Evolutionary conservation across 2,888 invertebrate species (phyloP).

Genomic region (Platycheirus rosarum): DNA sequence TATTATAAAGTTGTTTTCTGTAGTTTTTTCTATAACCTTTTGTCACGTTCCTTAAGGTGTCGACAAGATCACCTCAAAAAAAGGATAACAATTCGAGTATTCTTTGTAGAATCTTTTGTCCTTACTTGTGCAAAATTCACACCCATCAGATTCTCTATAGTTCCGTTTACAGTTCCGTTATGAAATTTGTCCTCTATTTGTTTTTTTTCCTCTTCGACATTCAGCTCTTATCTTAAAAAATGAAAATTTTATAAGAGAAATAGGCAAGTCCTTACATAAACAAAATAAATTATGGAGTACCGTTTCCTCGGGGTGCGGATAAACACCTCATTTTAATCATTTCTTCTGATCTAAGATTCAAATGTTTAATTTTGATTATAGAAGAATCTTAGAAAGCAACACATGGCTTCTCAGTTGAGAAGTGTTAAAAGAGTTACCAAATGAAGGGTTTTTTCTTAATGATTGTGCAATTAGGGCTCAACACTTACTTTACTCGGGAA

Average conservation of each 20-base stretch:
- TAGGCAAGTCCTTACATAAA: conserved; percentile 29
- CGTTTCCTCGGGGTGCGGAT: conserved; percentile 23
- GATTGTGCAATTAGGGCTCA: conserved; percentile 16
- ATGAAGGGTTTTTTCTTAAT: conserved; percentile 6
- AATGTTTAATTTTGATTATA: conserved; percentile 33
- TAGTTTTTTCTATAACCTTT: conserved; percentile 44
- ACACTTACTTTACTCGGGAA: background rate
- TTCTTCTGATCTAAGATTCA: conserved; percentile 37
- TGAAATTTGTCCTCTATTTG: conserved; percentile 1
- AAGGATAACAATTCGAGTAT: conserved; percentile 49
- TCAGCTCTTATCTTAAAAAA: conserved; percentile 43
- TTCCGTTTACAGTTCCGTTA: background rate
- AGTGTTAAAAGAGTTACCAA: conserved; percentile 15
- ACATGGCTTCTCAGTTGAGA: conserved; percentile 4
- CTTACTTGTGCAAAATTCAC: conserved; percentile 19
- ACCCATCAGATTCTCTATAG: background rate
- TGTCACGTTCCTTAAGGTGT: conserved; percentile 58
- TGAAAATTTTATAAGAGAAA: conserved; percentile 33
- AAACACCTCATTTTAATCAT: conserved; percentile 42
- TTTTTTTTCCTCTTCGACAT: background rate
- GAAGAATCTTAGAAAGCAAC: background rate
- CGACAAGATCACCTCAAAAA: conserved; percentile 62
- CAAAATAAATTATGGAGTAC: conserved; percentile 49
- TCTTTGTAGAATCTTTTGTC: conserved; percentile 23
- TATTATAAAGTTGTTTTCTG: conserved; percentile 36